These are phyloP conservation scores for Passer montanus DNA, from an alignment of 2,113 vertebrate genomes.

Conservation along the genomic window DNA sequence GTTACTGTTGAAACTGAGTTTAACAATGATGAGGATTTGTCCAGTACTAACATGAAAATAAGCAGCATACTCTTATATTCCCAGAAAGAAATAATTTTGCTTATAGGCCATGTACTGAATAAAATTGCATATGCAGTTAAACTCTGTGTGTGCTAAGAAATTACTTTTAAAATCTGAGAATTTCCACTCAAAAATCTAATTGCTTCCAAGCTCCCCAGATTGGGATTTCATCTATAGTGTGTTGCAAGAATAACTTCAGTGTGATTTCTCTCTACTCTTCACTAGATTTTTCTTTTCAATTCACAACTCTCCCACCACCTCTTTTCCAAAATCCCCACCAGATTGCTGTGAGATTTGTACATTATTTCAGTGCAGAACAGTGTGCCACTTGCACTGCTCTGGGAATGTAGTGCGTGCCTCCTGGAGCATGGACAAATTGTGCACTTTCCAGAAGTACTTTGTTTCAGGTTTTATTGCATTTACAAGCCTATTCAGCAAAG, in stretches of 20 bases:
- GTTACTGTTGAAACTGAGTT: conserved; percentile 47
- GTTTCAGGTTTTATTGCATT: neutral
- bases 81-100: conserved; percentile 34
- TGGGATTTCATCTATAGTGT: neutral
- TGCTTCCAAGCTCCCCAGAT: neutral
- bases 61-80: conserved; percentile 12
- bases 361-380: neutral
- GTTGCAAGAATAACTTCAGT: neutral
- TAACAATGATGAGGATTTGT: conserved; percentile 34
- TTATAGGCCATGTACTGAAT: conserved; percentile 24
- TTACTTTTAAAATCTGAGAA: neutral
- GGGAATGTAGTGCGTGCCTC: neutral
- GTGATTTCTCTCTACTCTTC: neutral
- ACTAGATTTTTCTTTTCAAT: neutral
- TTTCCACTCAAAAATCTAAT: neutral
- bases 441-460: neutral
- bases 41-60: conserved; percentile 35
- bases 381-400: neutral
- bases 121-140: neutral
- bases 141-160: neutral
- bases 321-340: neutral
- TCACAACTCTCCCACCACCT: neutral
- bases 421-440: neutral
- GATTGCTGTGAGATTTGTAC: neutral
- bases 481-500: conserved; percentile 35